Base-by-base conservation (phyloP, 2,113 vertebrate species). In the Hippocampus comes region DNA sequence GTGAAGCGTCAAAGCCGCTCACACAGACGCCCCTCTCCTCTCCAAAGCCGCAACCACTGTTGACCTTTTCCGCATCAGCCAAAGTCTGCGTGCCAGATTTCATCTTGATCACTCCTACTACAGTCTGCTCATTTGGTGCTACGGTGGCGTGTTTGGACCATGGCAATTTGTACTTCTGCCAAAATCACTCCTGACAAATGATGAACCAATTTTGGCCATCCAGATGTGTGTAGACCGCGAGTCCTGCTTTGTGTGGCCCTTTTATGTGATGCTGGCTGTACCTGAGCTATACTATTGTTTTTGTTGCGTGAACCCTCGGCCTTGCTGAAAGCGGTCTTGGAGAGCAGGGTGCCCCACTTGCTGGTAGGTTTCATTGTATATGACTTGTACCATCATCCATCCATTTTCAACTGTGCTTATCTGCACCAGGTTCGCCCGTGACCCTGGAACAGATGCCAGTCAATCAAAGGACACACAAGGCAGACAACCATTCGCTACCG, bases 61-160 rank as follows among this genome's bases (percentile, higher is more conserved):
- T 91, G 91, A 92, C 90, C 91, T 92, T 91, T 90, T 78, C 77
- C 70, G 76, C 87, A 63, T 86, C 79, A 57, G 67, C 79, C 74
- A 43, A 65, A 72, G 71, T 82, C 78, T 74, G 56, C 63, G 78
- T 63, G 73, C 75, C 79, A 72, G 68, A 55, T 65, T 79, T 43
- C 20, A 46, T 75, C 75, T 79, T 69, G 68, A 86, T 90, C 86
- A 78, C 51, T 78, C 71, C 68, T 81, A 84, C 84, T 73, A 80
- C 43, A 38, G 34, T 38, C 34, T 61, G 74, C 30, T 5, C 18
- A 76, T 74, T 82, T 57, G 49, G n/a, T 2, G 42, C 42, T 27
- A 25, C 2, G 2, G 10, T 48, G 64, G 64, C 64, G 64, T 48
- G 43, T 66, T 48, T 48, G 34, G n/a, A 27, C 21, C 64, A n/a